A percentile compares a stretch with the other conserved stretches of the same genome.
phyloP scores from a whole-genome alignment of 2,888 invertebrate species.

The Leptinotarsa haldemani region DNA sequence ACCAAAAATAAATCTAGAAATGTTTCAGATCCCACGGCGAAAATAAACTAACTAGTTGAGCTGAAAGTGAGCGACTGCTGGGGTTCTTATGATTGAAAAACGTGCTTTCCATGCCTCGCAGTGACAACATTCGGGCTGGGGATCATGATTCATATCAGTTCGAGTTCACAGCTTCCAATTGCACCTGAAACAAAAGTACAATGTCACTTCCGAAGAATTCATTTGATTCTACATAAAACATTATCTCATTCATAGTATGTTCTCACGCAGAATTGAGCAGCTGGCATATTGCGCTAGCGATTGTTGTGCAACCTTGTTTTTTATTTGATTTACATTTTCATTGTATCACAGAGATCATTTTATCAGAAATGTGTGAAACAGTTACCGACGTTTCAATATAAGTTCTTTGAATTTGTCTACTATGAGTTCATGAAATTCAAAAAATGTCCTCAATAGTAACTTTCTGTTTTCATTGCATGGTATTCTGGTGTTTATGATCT shows the following conservation, averaged over 20 bases:
- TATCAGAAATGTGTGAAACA: background rate
- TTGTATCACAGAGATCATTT: background rate
- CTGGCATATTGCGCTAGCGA: background rate
- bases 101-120: slow-evolving; percentile 45
- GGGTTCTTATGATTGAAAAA: slow-evolving; percentile 32
- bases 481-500: too few species aligned
- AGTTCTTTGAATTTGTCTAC: too few species aligned
- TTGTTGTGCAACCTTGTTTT: slow-evolving; percentile 8
- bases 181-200: slow-evolving; percentile 38
- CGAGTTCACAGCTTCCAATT: slow-evolving; percentile 30
- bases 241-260: slow-evolving; percentile 11
- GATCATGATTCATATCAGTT: slow-evolving; percentile 47
- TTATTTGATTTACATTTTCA: background rate
- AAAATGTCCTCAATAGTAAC: too few species aligned
- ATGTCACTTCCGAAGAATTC: slow-evolving; percentile 26
- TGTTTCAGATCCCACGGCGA: slow-evolving; percentile 36
- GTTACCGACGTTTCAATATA: too few species aligned
- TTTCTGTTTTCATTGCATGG: too few species aligned
- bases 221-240: slow-evolving; percentile 3
- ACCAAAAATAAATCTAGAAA: slow-evolving; percentile 36
- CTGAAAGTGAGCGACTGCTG: slow-evolving; percentile 28
- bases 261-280: slow-evolving; percentile 14
- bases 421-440: too few species aligned
- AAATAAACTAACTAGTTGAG: slow-evolving; percentile 44
- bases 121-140: slow-evolving; percentile 45